Percentiles rank a stretch among this genome's conserved stretches.
These are phyloP conservation scores for Daboia siamensis DNA, from an alignment of 2,113 vertebrate species.

Conservation along the genomic window DNA sequence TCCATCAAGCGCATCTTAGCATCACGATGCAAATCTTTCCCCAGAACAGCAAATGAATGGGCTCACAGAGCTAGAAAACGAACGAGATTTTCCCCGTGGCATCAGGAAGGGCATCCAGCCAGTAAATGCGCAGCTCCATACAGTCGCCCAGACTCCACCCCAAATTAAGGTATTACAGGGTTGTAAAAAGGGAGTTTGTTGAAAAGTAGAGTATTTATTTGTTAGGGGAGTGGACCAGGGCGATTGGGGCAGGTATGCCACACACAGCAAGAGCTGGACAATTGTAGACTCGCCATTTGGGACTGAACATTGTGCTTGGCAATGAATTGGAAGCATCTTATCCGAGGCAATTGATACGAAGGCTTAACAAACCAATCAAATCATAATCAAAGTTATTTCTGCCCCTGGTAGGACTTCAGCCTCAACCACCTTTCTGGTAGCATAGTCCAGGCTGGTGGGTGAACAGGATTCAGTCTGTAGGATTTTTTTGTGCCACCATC, in stretches of 20 bases:
- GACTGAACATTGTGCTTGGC: not conserved
- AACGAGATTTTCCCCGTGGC: not conserved
- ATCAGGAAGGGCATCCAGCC: not conserved
- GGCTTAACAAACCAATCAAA: not conserved
- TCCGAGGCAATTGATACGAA: not conserved
- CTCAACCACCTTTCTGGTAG: not conserved
- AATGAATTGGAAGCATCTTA: not conserved
- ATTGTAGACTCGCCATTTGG: not conserved
- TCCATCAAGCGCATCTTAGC: not conserved
- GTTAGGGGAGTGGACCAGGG: not conserved
- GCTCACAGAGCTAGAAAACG: not conserved
- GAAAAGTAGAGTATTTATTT: not conserved
- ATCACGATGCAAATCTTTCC: not conserved
- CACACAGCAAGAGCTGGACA: not conserved
- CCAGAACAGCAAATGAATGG: not conserved
- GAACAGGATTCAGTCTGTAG: not conserved
- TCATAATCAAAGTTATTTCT: not conserved
- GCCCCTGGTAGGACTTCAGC: not conserved
- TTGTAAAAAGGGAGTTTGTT: not conserved
- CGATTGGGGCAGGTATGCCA: not conserved
- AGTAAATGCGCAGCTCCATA: not conserved
- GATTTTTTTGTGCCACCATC: not conserved
- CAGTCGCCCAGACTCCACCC: not conserved
- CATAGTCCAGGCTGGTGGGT: not conserved
- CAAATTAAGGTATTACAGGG: not conserved